Conservation (phyloP, 2,113 vertebrate genomes). For the Mus musculus region GRCm39 chr5:91701501-91702000, state of each 20-base stretch:
- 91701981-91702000: too few species aligned
- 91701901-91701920: background rate
- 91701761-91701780: background rate
- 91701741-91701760: background rate
- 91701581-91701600: background rate
- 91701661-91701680: background rate
- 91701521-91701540: background rate
- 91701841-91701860: background rate
- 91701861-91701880: background rate
- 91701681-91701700: background rate
- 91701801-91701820: background rate
- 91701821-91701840: background rate
- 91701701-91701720: background rate
- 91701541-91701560: background rate
- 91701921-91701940: background rate
- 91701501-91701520: background rate
- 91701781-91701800: background rate
- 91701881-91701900: background rate
- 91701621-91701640: background rate
- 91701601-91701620: background rate
- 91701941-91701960: background rate
- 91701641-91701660: background rate
- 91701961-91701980: too few species aligned
- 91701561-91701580: too few species aligned
- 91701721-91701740: background rate